A percentile compares a stretch with the other conserved stretches of the same genome.
These are phyloP conservation scores for Sphenodon punctatus DNA, from an alignment of 2,797 vertebrate genomes.

Conservation along the genomic window DNA sequence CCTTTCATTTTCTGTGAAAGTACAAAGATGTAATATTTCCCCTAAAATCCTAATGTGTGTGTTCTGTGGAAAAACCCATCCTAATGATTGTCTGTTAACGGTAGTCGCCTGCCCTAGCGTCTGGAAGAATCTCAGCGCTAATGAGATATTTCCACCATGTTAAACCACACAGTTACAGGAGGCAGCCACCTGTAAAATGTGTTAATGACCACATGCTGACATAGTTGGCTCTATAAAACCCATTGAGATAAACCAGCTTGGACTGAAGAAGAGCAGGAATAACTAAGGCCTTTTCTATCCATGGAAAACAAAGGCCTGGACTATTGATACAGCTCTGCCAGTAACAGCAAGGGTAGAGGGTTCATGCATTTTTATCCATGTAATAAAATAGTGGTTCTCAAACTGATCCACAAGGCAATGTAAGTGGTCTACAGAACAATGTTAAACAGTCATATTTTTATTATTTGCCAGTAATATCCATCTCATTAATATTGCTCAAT, in stretches of 20 bases:
- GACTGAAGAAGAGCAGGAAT: slow-evolving; percentile 55
- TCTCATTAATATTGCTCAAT: no score
- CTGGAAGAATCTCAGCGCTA: slow-evolving; percentile 15
- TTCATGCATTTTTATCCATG: slow-evolving; percentile 55
- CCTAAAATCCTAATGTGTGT: no score
- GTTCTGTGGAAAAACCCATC: neutral
- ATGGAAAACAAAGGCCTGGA: neutral
- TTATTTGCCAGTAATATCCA: no score
- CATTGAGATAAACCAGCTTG: slow-evolving; percentile 39
- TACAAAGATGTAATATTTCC: neutral
- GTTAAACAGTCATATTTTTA: no score
- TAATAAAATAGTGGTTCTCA: no score
- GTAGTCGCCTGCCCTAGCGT: neutral
- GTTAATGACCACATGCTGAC: slow-evolving; percentile 51
- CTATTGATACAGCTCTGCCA: slow-evolving; percentile 55
- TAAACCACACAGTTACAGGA: slow-evolving; percentile 28
- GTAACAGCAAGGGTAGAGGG: slow-evolving; percentile 41
- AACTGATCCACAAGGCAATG: no score
- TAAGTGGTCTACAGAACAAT: no score
- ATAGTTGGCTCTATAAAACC: slow-evolving; percentile 28
- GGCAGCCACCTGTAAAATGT: slow-evolving; percentile 60
- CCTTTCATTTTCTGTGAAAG: neutral
- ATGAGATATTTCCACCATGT: neutral
- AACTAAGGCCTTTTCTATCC: slow-evolving; percentile 48
- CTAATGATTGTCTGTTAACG: slow-evolving; percentile 1